phyloP scores from a whole-genome alignment of 2,113 vertebrate genomes.

The Lates calcarifer region DNA sequence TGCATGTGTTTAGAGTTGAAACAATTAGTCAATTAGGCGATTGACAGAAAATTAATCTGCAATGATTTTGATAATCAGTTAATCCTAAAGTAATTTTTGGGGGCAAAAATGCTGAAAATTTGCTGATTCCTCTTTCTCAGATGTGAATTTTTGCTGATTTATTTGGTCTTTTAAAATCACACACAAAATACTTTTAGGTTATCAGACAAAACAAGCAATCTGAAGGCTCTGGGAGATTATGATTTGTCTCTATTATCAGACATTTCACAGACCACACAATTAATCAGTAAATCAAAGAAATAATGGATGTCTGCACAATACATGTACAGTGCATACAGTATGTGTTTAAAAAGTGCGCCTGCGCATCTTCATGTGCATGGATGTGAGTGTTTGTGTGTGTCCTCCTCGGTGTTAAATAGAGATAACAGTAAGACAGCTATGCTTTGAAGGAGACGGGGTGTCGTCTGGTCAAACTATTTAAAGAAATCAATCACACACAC shows the following conservation, averaged over 20 bases:
- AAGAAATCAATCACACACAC: constrained; percentile 44
- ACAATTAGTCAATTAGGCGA: background rate
- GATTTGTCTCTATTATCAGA: background rate
- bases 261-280: background rate
- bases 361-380: background rate
- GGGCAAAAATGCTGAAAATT: constrained; percentile 5
- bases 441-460: constrained; percentile 41
- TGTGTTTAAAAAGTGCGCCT: background rate
- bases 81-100: background rate
- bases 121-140: background rate
- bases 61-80: background rate
- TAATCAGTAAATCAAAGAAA: background rate
- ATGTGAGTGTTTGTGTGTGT: background rate
- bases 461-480: constrained; percentile 67
- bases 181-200: background rate
- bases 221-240: background rate
- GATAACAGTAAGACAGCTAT: constrained; percentile 21
- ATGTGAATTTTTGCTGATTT: no score
- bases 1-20: background rate
- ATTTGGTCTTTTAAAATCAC: no score
- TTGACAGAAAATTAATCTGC: background rate
- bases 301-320: background rate
- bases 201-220: background rate
- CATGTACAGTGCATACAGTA: background rate
- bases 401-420: background rate